A percentile compares a stretch with the other conserved stretches of the same genome.
Evolutionary conservation across 2,113 vertebrate genomes (phyloP).

Genomic region (Nettapus auritus): DNA sequence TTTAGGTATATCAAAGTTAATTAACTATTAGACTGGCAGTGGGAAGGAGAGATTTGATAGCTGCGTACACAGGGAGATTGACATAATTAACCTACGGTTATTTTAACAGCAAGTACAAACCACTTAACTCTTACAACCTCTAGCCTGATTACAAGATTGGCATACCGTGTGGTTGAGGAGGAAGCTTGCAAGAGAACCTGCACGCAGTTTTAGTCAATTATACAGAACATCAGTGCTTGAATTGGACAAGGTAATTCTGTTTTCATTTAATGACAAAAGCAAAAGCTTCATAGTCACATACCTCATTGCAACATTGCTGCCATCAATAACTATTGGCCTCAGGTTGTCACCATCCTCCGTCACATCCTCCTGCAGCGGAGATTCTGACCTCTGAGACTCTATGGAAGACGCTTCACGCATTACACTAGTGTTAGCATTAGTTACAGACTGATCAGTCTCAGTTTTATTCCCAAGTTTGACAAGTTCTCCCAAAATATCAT

Average conservation of each 20-base stretch:
- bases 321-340: constrained; percentile 93
- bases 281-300: constrained; percentile 68
- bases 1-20: not conserved
- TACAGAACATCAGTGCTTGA: not conserved
- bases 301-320: constrained; percentile 99
- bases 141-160: not conserved
- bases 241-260: not conserved
- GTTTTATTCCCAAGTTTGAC: constrained; percentile 95
- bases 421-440: constrained; percentile 62
- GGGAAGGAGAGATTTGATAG: not conserved
- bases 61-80: not conserved
- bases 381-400: constrained; percentile 87
- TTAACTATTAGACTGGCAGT: not conserved
- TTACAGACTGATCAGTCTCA: constrained; percentile 83
- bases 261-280: not conserved
- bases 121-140: not conserved
- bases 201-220: not conserved
- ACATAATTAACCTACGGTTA: not conserved
- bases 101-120: not conserved
- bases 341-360: constrained; percentile 92
- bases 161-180: not conserved
- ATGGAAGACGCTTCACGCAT: constrained; percentile 80
- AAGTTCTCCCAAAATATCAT: constrained; percentile 96
- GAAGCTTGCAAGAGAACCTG: not conserved
- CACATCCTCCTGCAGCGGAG: constrained; percentile 82